Base-by-base conservation (phyloP, 2,797 vertebrate genomes). In the Gymnopithys bicolor region DNA sequence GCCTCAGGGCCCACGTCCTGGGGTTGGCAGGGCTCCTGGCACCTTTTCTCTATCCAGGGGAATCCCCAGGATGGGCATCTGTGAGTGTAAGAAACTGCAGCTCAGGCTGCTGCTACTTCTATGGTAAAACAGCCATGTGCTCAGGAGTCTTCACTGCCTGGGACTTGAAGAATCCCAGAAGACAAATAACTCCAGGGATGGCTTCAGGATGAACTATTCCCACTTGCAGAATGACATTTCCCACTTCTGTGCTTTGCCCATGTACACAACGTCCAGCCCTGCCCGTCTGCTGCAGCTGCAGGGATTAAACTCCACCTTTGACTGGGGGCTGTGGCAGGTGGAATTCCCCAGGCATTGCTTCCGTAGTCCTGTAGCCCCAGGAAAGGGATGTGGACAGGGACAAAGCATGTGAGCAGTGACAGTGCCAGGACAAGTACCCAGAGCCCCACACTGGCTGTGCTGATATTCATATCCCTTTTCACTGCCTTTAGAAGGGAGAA, bases 121-220 rank as follows among this genome's bases (percentile, higher is more conserved):
- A 3, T 0, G 0, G 33, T 17, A 37, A 73, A 76, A 32, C 39
- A 63, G 16, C 53, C 43, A 14, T 0, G 0, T 7, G 39, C 62
- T n/a, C 7, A 0, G 33, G 21, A 70, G 41, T 56, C 66, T 60
- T 25, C 17, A 2, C 13, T 3, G 6, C 69, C 19, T 11, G 60
- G 15, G 66, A 49, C 48, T 28, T 56, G 28, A 21, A 27, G 48
- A 27, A 78, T 63, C n/a, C 30, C 58, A 22, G 6, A 5, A n/a
- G 43, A 45, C 30, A 60, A 67, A 28, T 4, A 33, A 8, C 32
- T 53, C 64, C 46, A 25, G 73, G 33, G 60, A 3, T 1, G 32
- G 14, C 10, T 83, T 89, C 28, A 24, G 64, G 41, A 25, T n/a
- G 46, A 52, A 27, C 4, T 27, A 17, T 43, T 62, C 33, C 25